phyloP scores from a whole-genome alignment of 1,140 invertebrate genomes.

The Drosophila pectinifera region DNA sequence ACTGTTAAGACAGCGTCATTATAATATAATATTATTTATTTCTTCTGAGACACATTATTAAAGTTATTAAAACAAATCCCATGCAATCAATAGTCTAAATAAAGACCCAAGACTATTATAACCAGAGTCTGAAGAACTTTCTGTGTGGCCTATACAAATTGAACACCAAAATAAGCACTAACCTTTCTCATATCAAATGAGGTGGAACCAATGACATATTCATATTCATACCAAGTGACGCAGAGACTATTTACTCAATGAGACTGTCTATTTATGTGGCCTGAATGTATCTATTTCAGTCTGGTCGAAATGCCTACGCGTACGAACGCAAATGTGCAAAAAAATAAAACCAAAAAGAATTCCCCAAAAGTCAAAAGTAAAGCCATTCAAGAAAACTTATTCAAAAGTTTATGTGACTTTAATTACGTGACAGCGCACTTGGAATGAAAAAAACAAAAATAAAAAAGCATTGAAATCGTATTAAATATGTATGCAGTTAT shows the following conservation, averaged over 20 bases:
- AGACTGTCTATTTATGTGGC: slow-evolving; percentile 35
- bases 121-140: neutral
- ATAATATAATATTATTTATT: too few species aligned
- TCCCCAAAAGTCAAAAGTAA: slow-evolving; percentile 29
- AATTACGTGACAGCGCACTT: slow-evolving; percentile 76
- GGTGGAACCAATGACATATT: slow-evolving; percentile 25
- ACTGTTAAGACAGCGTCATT: neutral
- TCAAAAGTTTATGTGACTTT: slow-evolving; percentile 68
- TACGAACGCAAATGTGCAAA: slow-evolving; percentile 39
- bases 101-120: neutral
- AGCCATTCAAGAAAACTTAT: slow-evolving; percentile 47
- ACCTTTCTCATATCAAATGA: slow-evolving; percentile 13
- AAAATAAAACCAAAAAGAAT: slow-evolving; percentile 38
- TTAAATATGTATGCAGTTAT: slow-evolving; percentile 74
- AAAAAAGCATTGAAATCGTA: slow-evolving; percentile 69
- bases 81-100: neutral
- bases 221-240: slow-evolving; percentile 41
- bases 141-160: neutral
- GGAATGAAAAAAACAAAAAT: slow-evolving; percentile 12
- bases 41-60: too few species aligned
- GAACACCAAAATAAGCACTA: slow-evolving; percentile 5
- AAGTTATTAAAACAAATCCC: neutral
- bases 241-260: slow-evolving; percentile 9
- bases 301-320: slow-evolving; percentile 63
- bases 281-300: slow-evolving; percentile 38